Evolutionary conservation across 2,888 invertebrate species (phyloP).

Genomic region (Onchidella celtica): DNA sequence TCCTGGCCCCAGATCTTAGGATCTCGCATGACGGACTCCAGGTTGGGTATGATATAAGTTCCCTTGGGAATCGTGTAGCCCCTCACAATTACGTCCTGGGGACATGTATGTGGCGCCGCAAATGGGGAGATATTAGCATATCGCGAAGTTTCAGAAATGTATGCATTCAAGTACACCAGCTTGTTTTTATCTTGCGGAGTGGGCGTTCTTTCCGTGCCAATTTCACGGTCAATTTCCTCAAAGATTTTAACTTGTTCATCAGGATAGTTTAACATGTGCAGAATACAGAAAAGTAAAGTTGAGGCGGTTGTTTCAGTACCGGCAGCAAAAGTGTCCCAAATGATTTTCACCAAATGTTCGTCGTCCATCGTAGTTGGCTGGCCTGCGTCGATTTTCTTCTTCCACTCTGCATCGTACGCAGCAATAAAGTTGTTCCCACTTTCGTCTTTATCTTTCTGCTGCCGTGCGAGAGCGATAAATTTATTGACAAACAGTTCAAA

Average conservation of each 20-base stretch:
- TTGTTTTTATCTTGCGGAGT: conserved; percentile 55
- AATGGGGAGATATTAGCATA: conserved; percentile 60
- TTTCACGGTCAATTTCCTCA: conserved; percentile 63
- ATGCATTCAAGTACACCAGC: conserved; percentile 66
- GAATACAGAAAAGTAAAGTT: conserved; percentile 91
- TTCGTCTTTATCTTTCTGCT: neutral
- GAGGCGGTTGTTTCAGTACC: conserved; percentile 87
- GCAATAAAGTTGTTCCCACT: neutral
- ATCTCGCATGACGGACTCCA: conserved; percentile 57
- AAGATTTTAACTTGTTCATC: conserved; percentile 79
- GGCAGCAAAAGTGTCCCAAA: conserved; percentile 23
- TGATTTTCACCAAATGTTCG: conserved; percentile 7
- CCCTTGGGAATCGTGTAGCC: conserved; percentile 67
- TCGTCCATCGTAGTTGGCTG: conserved; percentile 17
- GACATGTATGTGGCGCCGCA: conserved; percentile 53
- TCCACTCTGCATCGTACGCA: neutral
- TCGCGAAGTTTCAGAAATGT: conserved; percentile 66
- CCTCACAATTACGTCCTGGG: conserved; percentile 60
- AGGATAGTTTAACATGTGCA: conserved; percentile 89
- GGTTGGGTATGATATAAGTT: conserved; percentile 54
- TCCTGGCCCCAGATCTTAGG: conserved; percentile 43
- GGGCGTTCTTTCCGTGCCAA: conserved; percentile 67
- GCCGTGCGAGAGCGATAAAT: neutral
- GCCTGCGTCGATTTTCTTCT: neutral
- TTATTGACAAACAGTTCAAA: neutral